These are phyloP conservation scores for Tipula vernalis DNA, from an alignment of 2,888 invertebrate species.

Conservation along the genomic window DNA sequence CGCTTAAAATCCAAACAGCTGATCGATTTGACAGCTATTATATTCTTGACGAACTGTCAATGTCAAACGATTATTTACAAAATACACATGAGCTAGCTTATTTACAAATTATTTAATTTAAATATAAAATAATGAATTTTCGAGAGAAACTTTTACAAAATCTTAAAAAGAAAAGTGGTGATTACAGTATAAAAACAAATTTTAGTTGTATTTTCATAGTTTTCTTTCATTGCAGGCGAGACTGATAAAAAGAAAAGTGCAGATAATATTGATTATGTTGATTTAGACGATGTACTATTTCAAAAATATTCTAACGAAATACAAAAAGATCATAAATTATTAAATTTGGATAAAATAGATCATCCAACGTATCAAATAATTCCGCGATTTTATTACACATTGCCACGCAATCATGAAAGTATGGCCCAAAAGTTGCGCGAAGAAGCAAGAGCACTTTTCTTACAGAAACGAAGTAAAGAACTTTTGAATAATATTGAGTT, in stretches of 20 bases:
- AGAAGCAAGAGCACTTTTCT: constrained; percentile 75
- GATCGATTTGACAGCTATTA: background rate
- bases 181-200: background rate
- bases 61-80: background rate
- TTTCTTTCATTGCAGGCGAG: background rate
- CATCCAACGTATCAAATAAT: constrained; percentile 41
- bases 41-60: background rate
- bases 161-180: background rate
- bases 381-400: constrained; percentile 62
- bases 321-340: background rate
- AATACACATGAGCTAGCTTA: background rate
- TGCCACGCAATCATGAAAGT: constrained; percentile 65
- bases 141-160: background rate
- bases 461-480: constrained; percentile 74
- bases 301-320: background rate
- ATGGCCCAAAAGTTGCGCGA: constrained; percentile 71
- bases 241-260: background rate
- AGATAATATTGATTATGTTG: background rate
- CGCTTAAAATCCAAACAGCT: background rate
- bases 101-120: background rate
- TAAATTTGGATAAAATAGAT: constrained; percentile 15
- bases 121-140: background rate
- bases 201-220: background rate
- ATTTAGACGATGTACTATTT: constrained; percentile 5
- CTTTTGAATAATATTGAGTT: constrained; percentile 79